Percentiles rank a stretch among this genome's conserved stretches.
Conservation (phyloP, 2,113 vertebrate genomes). For the Propithecus coquereli region DNA sequence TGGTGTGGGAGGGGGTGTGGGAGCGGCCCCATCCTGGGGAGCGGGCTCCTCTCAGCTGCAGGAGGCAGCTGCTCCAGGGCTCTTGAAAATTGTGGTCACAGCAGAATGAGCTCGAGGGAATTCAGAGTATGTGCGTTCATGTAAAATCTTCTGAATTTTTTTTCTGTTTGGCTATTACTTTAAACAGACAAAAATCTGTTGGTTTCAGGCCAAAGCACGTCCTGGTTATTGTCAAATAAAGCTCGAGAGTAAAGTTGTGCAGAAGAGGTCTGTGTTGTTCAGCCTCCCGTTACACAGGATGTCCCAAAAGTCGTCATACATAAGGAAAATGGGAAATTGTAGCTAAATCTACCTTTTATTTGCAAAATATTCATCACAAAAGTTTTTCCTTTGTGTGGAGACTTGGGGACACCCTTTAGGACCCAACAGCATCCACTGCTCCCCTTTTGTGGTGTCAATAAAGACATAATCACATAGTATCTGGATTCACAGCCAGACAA, state of each 20-base stretch:
- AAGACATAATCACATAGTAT: neutral
- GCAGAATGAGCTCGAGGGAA: neutral
- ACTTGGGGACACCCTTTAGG: no score
- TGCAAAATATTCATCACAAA: no score
- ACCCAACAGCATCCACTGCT: accelerated
- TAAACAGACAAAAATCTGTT: neutral
- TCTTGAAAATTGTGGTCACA: accelerated
- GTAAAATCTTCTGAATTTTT: neutral
- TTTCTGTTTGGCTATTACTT: neutral
- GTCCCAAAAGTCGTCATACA: no score
- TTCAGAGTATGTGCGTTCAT: neutral
- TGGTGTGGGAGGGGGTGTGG: neutral
- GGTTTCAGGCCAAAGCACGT: accelerated
- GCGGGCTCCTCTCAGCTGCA: no score
- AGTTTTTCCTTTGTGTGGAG: no score
- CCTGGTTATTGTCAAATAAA: neutral
- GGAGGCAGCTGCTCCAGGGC: neutral
- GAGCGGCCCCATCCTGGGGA: neutral
- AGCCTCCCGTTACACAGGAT: neutral
- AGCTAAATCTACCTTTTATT: no score
- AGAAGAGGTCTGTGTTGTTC: accelerated
- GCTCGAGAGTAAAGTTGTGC: no score
- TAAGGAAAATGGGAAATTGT: no score
- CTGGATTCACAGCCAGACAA: neutral
- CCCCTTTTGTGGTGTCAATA: accelerated